Percentiles rank a stretch among this genome's conserved stretches.
Conservation (phyloP, 2,888 invertebrate genomes). For the Drosophila siamana region DNA sequence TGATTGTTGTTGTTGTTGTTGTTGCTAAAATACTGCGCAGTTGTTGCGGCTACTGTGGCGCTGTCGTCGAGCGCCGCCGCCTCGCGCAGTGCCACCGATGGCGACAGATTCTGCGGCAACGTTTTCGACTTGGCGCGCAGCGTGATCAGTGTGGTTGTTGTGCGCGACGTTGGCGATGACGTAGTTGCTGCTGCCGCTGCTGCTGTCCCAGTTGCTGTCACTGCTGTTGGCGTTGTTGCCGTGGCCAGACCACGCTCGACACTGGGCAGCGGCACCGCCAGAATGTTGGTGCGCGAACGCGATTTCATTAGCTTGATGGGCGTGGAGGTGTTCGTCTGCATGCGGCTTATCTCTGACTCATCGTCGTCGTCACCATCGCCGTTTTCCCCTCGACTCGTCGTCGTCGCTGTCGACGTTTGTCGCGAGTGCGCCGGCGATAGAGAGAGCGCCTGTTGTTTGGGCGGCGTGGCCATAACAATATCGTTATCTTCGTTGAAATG, state of each 20-base stretch:
- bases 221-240: conserved; percentile 45
- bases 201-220: too few species aligned
- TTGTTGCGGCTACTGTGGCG: conserved; percentile 31
- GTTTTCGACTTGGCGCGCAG: conserved; percentile 87
- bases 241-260: conserved; percentile 73
- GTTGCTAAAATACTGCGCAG: conserved; percentile 15
- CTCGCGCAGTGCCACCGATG: conserved; percentile 81
- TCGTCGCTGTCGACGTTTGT: conserved; percentile 35
- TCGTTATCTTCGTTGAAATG: conserved; percentile 80
- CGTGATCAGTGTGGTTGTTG: conserved; percentile 67
- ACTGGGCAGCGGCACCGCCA: conserved; percentile 86
- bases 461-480: conserved; percentile 73
- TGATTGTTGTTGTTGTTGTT: conserved; percentile 14
- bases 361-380: conserved; percentile 84
- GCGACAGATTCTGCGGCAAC: conserved; percentile 87
- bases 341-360: conserved; percentile 85
- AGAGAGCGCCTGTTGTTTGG: conserved; percentile 66
- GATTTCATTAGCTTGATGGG: conserved; percentile 86
- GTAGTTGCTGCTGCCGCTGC: conserved; percentile 30
- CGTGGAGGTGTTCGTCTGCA: conserved; percentile 85
- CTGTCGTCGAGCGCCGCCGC: conserved; percentile 73
- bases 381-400: conserved; percentile 5
- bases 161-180: conserved; percentile 47
- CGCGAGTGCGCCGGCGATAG: conserved; percentile 52
- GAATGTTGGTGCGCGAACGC: conserved; percentile 85